These are phyloP conservation scores for Andrena fulva DNA, from an alignment of 2,888 invertebrate genomes.

Conservation along the genomic window DNA sequence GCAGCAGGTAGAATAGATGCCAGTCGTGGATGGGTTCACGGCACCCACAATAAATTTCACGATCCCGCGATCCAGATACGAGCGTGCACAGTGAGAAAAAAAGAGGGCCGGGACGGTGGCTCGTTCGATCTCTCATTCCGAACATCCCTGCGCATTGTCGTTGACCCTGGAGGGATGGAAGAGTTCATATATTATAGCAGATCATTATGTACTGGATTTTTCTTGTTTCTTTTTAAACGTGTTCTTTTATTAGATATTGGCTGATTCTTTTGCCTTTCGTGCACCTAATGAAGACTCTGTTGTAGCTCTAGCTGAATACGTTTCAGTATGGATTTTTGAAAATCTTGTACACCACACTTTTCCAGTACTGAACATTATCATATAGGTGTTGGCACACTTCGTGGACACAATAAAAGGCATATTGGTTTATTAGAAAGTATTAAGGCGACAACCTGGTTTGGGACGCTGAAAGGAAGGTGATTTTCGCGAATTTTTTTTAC, in stretches of 20 bases:
- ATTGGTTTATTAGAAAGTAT: too few relatives aligned
- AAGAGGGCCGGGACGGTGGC: constrained; percentile 6
- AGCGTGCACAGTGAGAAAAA: background rate
- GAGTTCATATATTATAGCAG: constrained; percentile 11
- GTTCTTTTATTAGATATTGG: constrained; percentile 7
- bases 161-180: constrained; percentile 58
- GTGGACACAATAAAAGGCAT: too few relatives aligned
- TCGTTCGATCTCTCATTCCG: constrained; percentile 24
- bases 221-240: background rate
- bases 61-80: constrained; percentile 60
- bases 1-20: constrained; percentile 65
- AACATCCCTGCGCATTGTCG: constrained; percentile 54
- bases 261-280: background rate
- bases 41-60: constrained; percentile 65
- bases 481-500: too few relatives aligned
- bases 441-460: too few relatives aligned
- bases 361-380: too few relatives aligned
- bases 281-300: background rate
- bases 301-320: too few relatives aligned
- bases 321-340: too few relatives aligned
- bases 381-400: too few relatives aligned
- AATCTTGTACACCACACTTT: too few relatives aligned
- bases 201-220: constrained; percentile 27
- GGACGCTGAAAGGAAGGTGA: too few relatives aligned
- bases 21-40: constrained; percentile 55